Conservation (phyloP, 2,113 vertebrate genomes). For the Thalassarche chlororhynchos region DNA sequence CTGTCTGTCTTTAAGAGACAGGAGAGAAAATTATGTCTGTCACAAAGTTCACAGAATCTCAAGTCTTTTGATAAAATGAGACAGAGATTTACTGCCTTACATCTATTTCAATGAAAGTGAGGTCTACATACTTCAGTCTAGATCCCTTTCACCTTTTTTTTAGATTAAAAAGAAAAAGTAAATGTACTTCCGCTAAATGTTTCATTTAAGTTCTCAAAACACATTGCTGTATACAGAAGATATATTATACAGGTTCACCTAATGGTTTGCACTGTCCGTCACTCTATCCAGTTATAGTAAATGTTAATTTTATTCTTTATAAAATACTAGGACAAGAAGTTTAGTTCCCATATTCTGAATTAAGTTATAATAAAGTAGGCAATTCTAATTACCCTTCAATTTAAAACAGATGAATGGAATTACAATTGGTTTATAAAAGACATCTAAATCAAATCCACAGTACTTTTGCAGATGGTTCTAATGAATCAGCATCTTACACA, state of each 20-base stretch:
- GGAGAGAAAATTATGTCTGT: not conserved
- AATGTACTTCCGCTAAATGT: not conserved
- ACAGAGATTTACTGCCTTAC: not conserved
- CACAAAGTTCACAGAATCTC: not conserved
- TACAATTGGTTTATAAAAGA: not conserved
- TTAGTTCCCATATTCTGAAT: not conserved
- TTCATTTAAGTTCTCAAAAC: not conserved
- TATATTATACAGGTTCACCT: not conserved
- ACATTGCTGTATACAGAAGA: not conserved
- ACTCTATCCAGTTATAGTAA: not conserved
- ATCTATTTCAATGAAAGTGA: not conserved
- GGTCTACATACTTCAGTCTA: not conserved
- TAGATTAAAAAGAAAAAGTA: not conserved
- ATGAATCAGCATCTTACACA: not conserved
- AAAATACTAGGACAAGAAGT: not conserved
- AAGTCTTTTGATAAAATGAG: not conserved
- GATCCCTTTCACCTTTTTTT: not conserved
- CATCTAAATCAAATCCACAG: not conserved
- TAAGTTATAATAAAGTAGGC: not conserved
- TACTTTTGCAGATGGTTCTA: not conserved
- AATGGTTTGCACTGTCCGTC: not conserved
- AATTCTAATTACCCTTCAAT: not conserved
- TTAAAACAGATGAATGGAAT: not conserved
- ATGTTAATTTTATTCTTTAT: not conserved
- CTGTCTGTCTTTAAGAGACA: not conserved